phyloP scores from a whole-genome alignment of 2,113 vertebrate species.

The Heterotilapia buettikoferi region DNA sequence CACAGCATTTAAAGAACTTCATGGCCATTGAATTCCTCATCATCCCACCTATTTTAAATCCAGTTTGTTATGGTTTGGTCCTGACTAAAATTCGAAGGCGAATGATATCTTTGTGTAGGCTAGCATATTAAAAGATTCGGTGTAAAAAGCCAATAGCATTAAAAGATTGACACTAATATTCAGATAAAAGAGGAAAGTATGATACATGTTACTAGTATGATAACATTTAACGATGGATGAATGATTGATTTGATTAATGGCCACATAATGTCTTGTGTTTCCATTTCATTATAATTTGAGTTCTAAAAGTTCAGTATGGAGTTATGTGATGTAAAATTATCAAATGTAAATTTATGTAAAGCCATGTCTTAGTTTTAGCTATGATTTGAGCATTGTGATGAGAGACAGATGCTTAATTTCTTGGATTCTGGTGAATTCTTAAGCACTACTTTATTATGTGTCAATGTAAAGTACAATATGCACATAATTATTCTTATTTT shows the following conservation, averaged over 20 bases:
- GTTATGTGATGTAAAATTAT: neutral
- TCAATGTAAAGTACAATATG: neutral
- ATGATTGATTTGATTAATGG: neutral
- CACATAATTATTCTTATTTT: neutral
- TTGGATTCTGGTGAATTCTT: neutral
- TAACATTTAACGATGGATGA: neutral
- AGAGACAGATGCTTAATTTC: neutral
- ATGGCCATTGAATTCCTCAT: constrained; percentile 40
- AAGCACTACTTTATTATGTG: neutral
- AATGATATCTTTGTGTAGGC: neutral
- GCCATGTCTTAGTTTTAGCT: neutral
- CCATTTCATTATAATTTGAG: neutral
- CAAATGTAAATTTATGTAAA: neutral
- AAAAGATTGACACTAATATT: neutral
- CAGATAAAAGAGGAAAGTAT: neutral
- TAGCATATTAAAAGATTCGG: neutral
- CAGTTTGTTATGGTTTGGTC: constrained; percentile 41
- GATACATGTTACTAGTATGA: neutral
- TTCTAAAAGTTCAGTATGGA: neutral
- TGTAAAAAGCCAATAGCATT: neutral
- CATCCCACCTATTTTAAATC: constrained; percentile 37
- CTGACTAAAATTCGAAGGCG: constrained; percentile 10
- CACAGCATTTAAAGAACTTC: constrained; percentile 25
- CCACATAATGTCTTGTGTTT: neutral
- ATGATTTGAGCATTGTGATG: neutral